phyloP scores from a whole-genome alignment of 2,797 vertebrate genomes.

The Podarcis lilfordi region DNA sequence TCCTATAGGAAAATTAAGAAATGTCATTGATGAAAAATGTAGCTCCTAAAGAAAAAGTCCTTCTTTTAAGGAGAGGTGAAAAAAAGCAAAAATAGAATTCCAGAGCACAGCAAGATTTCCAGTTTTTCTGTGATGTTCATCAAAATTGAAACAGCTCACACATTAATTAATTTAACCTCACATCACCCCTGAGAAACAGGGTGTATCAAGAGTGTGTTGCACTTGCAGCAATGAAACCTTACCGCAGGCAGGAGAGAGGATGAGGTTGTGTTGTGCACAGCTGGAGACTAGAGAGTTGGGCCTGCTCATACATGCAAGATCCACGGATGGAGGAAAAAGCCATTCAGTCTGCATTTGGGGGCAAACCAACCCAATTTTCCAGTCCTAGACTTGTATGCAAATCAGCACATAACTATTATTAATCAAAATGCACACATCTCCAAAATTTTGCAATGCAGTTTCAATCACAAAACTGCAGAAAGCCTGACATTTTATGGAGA shows the following conservation, averaged over 20 bases:
- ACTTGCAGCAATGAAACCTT: not conserved
- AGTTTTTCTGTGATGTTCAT: constrained; percentile 44
- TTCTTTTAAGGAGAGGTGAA: constrained; percentile 35
- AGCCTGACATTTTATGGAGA: too few relatives aligned
- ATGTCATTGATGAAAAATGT: constrained; percentile 56
- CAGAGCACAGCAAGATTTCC: constrained; percentile 45
- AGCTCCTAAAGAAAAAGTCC: constrained; percentile 18
- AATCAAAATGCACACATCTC: not conserved
- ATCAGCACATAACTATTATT: not conserved
- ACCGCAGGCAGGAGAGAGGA: too few relatives aligned
- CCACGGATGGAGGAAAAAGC: not conserved
- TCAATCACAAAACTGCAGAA: not conserved
- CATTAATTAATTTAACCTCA: constrained; percentile 50
- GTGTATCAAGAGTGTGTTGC: not conserved
- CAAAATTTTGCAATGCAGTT: not conserved
- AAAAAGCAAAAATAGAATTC: constrained; percentile 45
- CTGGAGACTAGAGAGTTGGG: not conserved
- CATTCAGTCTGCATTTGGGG: not conserved
- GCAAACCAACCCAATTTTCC: not conserved
- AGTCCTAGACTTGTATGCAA: not conserved
- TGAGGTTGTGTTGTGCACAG: not conserved
- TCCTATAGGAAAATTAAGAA: constrained; percentile 57
- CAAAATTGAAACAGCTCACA: constrained; percentile 49
- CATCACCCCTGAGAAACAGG: constrained; percentile 30
- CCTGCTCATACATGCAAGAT: not conserved